Evolutionary conservation across 1,140 invertebrate species (phyloP).

Genomic region (Harlomillsia oculata): DNA sequence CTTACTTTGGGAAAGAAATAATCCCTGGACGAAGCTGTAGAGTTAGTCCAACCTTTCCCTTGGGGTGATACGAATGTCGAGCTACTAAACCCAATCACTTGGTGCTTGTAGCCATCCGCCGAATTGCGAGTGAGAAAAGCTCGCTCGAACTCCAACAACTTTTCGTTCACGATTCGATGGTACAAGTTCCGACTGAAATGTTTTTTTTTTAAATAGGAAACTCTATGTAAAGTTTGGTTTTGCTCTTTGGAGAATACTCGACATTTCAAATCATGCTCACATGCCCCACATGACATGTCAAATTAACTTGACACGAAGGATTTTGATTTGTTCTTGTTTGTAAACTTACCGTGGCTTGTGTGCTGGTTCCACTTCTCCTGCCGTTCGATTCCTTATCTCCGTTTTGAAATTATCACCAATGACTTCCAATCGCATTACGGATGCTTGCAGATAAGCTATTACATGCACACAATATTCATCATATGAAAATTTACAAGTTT

Average conservation of each 20-base stretch:
- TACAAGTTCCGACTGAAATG: slow-evolving; percentile 22
- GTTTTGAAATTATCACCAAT: slow-evolving; percentile 32
- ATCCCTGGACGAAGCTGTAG: neutral
- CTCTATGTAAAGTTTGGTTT: too few relatives aligned
- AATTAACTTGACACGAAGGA: neutral
- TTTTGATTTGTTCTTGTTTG: neutral
- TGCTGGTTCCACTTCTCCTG: neutral
- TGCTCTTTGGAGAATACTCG: too few relatives aligned
- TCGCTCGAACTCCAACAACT: slow-evolving; percentile 25
- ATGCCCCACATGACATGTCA: neutral
- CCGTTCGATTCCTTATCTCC: slow-evolving; percentile 26
- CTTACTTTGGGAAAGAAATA: slow-evolving; percentile 15
- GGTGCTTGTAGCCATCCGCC: slow-evolving; percentile 25
- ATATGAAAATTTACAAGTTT: too few relatives aligned
- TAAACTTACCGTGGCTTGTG: too few relatives aligned
- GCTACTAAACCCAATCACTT: slow-evolving; percentile 23
- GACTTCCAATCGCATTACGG: slow-evolving; percentile 30
- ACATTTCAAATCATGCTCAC: too few relatives aligned
- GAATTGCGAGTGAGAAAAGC: slow-evolving; percentile 22
- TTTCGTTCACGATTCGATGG: slow-evolving; percentile 31
- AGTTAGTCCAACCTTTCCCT: neutral
- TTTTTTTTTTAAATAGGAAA: too few relatives aligned
- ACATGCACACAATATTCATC: too few relatives aligned
- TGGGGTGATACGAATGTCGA: neutral
- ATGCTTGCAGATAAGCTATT: slow-evolving; percentile 31